Base-by-base conservation (phyloP, 2,113 vertebrate genomes). In the Hucho hucho region DNA sequence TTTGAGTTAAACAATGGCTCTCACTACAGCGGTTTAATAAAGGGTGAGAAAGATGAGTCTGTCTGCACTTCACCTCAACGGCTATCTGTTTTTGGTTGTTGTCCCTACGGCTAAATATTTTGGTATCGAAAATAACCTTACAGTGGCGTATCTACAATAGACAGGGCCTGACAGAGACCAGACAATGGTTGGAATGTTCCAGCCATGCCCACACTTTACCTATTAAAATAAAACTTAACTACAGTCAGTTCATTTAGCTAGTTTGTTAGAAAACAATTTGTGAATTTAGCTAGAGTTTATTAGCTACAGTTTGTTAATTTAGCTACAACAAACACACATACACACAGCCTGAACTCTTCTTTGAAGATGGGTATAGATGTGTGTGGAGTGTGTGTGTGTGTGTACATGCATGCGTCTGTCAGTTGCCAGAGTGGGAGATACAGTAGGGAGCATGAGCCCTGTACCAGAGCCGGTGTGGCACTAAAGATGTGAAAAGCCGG, bases 1-100 rank as follows among this genome's bases (percentile, higher is more conserved):
- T 92, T 90, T 84, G 49, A 80, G 81, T 83, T 47, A 86, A 91
- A 94, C 91, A 94, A 93, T 90, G 84, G 91, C 73, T 71, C 73
- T 37, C 24, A 53, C 84, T 88, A 83, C 37, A 43, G 37, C 2
- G 37, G 37, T 59, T 87, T 87, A 72, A 84, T 74, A 88, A 88
- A 90, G 87, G 89, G 80, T 91, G 89, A 89, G 91, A 91, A 90
- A 91, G 89, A 87, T 87, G 88, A 90, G 84, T 12, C 37, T 77
- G 79, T 81, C 65, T 37, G 65, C 29, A 67, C 37, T 43, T 43
- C 37, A 43, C 29, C 65, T 32, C 28, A 18, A 16, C 25, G 12
- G 16, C 14, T 29, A 20, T 29, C 26, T 29, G 65, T 61, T n/a
- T 56, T 14, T 56, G 13, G 53, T 20, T 20, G 53, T 56, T 22